Evolutionary conservation across 2,797 vertebrate species (phyloP), one percentile per base, ranked within the genome.

Genomic region (Prionace glauca): DNA sequence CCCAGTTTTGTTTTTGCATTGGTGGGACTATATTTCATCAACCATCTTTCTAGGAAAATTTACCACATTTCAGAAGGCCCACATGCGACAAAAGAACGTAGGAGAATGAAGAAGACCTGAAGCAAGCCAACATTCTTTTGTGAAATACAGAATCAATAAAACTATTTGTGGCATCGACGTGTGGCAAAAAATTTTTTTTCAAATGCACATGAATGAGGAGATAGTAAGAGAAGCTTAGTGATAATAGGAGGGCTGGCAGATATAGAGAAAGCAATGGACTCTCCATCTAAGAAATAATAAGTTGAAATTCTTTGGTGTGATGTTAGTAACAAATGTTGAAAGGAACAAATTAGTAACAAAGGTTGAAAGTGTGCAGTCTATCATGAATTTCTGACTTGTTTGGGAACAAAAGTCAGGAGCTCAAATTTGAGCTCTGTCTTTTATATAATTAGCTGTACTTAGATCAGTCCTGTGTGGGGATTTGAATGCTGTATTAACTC

Each of bases 81-180:
- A 50, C 14, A 12, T 71, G 10, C 24, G 72, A 50, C 92, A 94
- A 72, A 29, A 94, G 3, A 50, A 36, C 41, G 50, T 94, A 93
- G 72, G 8, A 41, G n/a, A 65, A 92, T n/a, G n/a, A 69, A 69
- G 91, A 67, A 11, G n/a, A 65, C 9, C n/a, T 93, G 91, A 93
- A 16, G 50, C 45, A 67, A n/a, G 45, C 14, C 41, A 45, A 41
- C 65, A 62, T 60, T 71, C 20, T 94, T 45, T 69, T 71, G 91
- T 45, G 67, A 69, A 94, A 20, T 71, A 69, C 91, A 71, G 91
- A 71, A 10, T 71, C 67, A 94, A 94, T 94, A 71, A 94, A 94
- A 41, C 22, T 71, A 26, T 36, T 41, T 12, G 11, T 20, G 50
- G 45, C 71, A 94, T 94, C 93, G n/a, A 91, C 36, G n/a, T 16